Conservation (phyloP, 1,140 invertebrate species). For the Zaprionus vittiger region DNA sequence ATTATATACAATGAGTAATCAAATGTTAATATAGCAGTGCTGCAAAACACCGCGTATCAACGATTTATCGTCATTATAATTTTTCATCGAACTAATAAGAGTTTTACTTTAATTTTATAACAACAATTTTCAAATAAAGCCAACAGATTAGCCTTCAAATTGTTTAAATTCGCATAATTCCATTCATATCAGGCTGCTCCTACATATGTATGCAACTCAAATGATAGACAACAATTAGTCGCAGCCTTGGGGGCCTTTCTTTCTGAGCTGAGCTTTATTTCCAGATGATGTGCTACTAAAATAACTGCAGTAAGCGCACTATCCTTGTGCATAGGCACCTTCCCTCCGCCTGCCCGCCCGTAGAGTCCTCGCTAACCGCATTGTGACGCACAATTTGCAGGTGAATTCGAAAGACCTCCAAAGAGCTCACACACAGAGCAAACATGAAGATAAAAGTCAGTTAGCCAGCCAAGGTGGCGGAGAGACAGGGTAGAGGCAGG, state of each 20-base stretch:
- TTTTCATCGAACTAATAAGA: too few species aligned
- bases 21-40: too few species aligned
- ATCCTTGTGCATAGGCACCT: neutral
- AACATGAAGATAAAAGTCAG: slow-evolving; percentile 27
- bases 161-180: neutral
- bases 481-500: neutral
- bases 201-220: neutral
- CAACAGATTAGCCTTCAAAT: too few species aligned
- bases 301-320: slow-evolving; percentile 21
- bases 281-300: slow-evolving; percentile 23
- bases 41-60: too few species aligned
- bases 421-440: slow-evolving; percentile 26
- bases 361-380: neutral
- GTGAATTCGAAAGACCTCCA: slow-evolving; percentile 36
- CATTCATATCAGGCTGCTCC: too few species aligned
- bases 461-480: neutral
- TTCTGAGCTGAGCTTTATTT: neutral
- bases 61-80: too few species aligned
- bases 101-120: too few species aligned
- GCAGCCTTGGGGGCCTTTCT: neutral
- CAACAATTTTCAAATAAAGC: too few species aligned
- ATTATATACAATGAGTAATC: too few species aligned
- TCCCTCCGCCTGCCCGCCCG: neutral
- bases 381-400: slow-evolving; percentile 48
- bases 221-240: neutral